These are phyloP conservation scores for Nephila pilipes DNA, from an alignment of 1,140 invertebrate genomes.

Conservation along the genomic window DNA sequence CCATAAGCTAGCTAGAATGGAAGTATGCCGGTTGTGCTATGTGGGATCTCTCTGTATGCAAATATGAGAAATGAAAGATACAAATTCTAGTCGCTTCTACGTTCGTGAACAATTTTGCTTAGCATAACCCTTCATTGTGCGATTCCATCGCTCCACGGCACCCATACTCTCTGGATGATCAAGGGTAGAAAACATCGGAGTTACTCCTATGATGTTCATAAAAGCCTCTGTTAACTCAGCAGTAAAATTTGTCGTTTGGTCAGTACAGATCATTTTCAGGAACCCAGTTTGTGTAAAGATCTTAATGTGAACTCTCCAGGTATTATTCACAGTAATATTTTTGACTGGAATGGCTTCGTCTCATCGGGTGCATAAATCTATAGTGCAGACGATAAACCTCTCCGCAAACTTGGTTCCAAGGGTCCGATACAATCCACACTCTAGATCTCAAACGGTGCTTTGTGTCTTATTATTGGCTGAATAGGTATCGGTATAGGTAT, in stretches of 20 bases:
- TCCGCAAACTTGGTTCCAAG: not conserved
- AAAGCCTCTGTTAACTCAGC: not conserved
- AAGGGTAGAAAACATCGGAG: not conserved
- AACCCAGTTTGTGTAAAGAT: not conserved
- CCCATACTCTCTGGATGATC: conserved; percentile 18
- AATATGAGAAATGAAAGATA: too few species aligned
- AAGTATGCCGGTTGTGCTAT: too few species aligned
- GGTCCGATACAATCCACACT: too few species aligned
- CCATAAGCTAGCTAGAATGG: too few species aligned
- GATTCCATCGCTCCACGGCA: too few species aligned
- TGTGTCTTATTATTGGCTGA: not conserved
- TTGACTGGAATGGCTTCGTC: conserved; percentile 5
- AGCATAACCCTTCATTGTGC: too few species aligned
- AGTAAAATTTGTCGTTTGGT: not conserved
- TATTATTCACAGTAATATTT: not conserved
- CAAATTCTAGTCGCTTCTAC: too few species aligned
- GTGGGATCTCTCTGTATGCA: too few species aligned
- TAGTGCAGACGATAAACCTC: conserved; percentile 17
- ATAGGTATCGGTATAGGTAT: not conserved
- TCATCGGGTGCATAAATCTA: not conserved
- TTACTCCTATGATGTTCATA: not conserved
- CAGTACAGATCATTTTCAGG: not conserved
- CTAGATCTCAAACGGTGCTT: not conserved
- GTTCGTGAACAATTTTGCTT: too few species aligned
- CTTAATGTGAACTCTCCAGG: not conserved